Evolutionary conservation across 1,140 invertebrate species (phyloP).

Genomic region (Rhyzopertha dominica): DNA sequence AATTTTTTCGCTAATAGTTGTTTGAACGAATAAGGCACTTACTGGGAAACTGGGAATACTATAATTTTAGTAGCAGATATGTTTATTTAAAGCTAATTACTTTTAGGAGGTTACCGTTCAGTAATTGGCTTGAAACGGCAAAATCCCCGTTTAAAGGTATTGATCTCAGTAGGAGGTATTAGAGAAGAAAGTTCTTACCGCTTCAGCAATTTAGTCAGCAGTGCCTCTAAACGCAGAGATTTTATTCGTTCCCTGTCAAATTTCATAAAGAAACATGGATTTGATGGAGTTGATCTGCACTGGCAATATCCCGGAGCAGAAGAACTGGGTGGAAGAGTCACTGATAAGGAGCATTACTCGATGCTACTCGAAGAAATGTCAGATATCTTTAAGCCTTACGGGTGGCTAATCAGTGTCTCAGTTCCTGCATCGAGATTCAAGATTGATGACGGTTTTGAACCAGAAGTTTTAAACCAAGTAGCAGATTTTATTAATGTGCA

Average conservation of each 20-base stretch:
- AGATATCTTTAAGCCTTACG: conserved; percentile 48
- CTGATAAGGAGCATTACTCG: conserved; percentile 45
- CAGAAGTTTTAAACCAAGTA: conserved; percentile 39
- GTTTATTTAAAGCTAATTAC: background rate
- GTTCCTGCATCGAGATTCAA: conserved; percentile 52
- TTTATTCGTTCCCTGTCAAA: conserved; percentile 59
- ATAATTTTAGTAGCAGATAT: conserved; percentile 8
- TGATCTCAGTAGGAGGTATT: conserved; percentile 52
- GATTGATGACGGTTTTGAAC: conserved; percentile 49
- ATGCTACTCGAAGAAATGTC: conserved; percentile 49
- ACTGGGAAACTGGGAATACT: too few relatives aligned
- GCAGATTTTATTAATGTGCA: conserved; percentile 66
- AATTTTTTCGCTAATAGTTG: too few relatives aligned
- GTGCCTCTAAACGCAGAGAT: conserved; percentile 43
- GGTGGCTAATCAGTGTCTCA: conserved; percentile 52
- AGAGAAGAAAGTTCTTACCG: conserved; percentile 46
- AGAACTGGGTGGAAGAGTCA: conserved; percentile 45
- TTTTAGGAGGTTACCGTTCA: conserved; percentile 51
- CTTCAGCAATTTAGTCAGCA: conserved; percentile 51
- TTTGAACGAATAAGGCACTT: too few relatives aligned
- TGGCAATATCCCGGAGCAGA: conserved; percentile 57
- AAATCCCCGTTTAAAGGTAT: conserved; percentile 49
- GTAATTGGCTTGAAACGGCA: conserved; percentile 49
- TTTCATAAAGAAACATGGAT: conserved; percentile 52
- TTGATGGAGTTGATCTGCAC: conserved; percentile 58